Evolutionary conservation across 2,888 invertebrate genomes (phyloP), one percentile per base, ranked within the genome.

Genomic region (Margaritifera margaritifera): DNA sequence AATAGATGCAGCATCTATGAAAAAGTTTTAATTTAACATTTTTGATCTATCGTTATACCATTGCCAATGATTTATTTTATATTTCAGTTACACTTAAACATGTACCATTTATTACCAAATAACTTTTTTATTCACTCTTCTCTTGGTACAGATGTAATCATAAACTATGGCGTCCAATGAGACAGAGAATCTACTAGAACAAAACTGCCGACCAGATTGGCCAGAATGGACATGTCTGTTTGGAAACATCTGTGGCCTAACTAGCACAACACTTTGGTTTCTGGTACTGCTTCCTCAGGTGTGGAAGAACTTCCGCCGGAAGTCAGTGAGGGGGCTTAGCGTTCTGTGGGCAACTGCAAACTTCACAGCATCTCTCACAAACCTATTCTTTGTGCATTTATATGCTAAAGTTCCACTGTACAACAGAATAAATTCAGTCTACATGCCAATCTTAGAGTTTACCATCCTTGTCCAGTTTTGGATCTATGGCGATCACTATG

Each of bases 281-380:
- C 59, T 82, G 0, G 79, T 80, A 5, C 71, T 82, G n/a, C 71
- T 82, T 24, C 81, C 81, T 6, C 80, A 82, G 66, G 73, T 82
- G 15, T 78, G 74, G 77, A 79, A 80, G 66, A 82, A 80, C 71
- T 79, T 78, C 74, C 77, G 75, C 22, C 80, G 77, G 65, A 79
- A 77, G 61, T 80, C 80, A 6, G 80, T 82, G 2, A 61, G 52
- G n/a, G 81, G 81, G 27, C 71, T 82, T 0, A 80, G 80, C 55
- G 67, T 79, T 15, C 57, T 77, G 15, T 80, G 80, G 81, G 81
- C 80, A 6, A 80, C 80, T 22, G 78, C 79, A 0, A 80, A 82
- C 62, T 79, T 82, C 57, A 80, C 79, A 15, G 81, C 81, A 3
- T 79, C 79, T 11, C 66, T 80, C 19, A 75, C 78, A 2, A 82